phyloP scores from a whole-genome alignment of 2,797 vertebrate genomes.

The Gouania willdenowi region DNA sequence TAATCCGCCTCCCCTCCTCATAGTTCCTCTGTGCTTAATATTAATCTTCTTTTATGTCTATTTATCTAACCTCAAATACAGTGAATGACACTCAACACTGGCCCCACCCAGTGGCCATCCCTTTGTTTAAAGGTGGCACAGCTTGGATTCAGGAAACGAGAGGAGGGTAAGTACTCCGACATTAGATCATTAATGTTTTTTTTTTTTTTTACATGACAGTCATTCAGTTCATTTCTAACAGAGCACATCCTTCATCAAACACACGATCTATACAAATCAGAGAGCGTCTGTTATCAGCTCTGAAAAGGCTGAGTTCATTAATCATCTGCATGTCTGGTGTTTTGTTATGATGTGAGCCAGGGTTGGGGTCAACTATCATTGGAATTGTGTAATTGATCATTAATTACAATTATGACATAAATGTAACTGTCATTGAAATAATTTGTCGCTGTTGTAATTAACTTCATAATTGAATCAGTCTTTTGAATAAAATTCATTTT shows the following conservation, averaged over 20 bases:
- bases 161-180: constrained; percentile 31
- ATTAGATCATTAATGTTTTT: constrained; percentile 43
- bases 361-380: too few species aligned
- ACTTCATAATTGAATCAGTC: too few species aligned
- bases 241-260: constrained; percentile 48
- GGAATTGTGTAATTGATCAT: too few species aligned
- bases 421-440: too few species aligned
- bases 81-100: constrained; percentile 43
- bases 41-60: constrained; percentile 38
- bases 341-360: constrained; percentile 8
- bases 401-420: too few species aligned
- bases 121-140: constrained; percentile 36
- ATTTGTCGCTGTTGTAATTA: too few species aligned
- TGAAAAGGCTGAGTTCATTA: constrained; percentile 36
- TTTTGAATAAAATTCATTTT: too few species aligned
- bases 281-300: constrained; percentile 31
- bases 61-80: constrained; percentile 34
- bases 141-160: constrained; percentile 20
- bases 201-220: constrained; percentile 50
- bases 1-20: constrained; percentile 43
- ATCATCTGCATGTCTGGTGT: constrained; percentile 16
- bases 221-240: constrained; percentile 25
- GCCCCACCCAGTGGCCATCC: constrained; percentile 30
- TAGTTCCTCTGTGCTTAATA: constrained; percentile 39
- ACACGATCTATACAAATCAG: constrained; percentile 35